Evolutionary conservation across 2,797 vertebrate species (phyloP), one percentile per base, ranked within the genome.

Genomic region (Phaenicophaeus curvirostris): DNA sequence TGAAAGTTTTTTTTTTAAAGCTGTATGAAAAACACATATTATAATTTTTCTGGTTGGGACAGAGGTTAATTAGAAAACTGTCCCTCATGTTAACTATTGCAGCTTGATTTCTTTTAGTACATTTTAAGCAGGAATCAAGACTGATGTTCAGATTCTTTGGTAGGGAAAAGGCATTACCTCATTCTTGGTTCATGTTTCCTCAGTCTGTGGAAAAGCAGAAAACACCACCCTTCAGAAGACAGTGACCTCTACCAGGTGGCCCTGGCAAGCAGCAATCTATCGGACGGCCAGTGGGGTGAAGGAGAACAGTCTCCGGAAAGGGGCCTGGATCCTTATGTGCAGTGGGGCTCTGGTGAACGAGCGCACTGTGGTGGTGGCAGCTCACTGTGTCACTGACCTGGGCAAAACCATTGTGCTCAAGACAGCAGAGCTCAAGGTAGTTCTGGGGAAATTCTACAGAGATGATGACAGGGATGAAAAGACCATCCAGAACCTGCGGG

Each of bases 201-300:
- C 93, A 99, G 99, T 99, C 93, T 99, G 99, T 97, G 99, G 99
- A 93, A 99, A 99, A 97, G 97, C 98, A 75, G 98, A 98, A 50
- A 98, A 98, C 94, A 96, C 98, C 96, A 98, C 98, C 85, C 90
- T 98, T 31, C 97, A 98, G 88, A 99, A 98, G 97, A 96, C 98
- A 8, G 35, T 20, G 69, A 97, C 95, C 31, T 98, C 98, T 73
- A 96, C 94, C 35, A 98, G 98, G 93, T 99, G 99, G 99, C 98
- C 99, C 0, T 99, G 99, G 99, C 99, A 99, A 82, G 99, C 98
- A 1, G 99, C 99, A 94, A 98, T 99, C 95, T 99, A 99, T 92
- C 98, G 98, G 44, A 97, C 96, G 6, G 97, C 95, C 94, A 98
- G 94, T 0, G 96, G 98, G 30, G 87, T 94, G 33, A 98, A 97